Evolutionary conservation across 1,140 invertebrate species (phyloP).

Genomic region (Papilio helenus): DNA sequence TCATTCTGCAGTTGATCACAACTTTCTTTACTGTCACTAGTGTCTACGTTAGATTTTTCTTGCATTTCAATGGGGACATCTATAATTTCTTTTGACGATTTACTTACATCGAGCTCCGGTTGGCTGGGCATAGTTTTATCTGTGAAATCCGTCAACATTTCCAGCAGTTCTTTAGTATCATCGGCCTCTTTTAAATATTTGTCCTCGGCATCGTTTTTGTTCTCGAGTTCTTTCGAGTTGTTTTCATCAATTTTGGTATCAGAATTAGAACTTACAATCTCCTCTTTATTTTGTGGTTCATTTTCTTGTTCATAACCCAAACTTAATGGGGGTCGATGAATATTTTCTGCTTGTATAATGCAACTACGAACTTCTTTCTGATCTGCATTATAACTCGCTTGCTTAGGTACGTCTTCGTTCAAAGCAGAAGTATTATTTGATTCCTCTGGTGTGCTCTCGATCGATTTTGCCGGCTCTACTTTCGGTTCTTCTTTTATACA

Average conservation of each 20-base stretch:
- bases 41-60: conserved; percentile 40
- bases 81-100: conserved; percentile 43
- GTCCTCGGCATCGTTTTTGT: conserved; percentile 26
- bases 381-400: neutral
- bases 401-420: neutral
- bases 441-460: neutral
- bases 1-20: conserved; percentile 65
- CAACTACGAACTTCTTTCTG: conserved; percentile 10
- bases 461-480: neutral
- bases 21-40: conserved; percentile 60
- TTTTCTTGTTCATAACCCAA: conserved; percentile 34
- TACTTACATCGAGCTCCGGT: conserved; percentile 24
- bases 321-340: neutral
- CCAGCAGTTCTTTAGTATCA: conserved; percentile 65
- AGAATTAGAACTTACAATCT: conserved; percentile 48
- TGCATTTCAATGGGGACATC: conserved; percentile 25
- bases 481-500: neutral
- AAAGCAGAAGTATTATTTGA: neutral
- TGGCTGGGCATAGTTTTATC: conserved; percentile 33
- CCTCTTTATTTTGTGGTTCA: conserved; percentile 47
- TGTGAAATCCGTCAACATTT: conserved; percentile 68
- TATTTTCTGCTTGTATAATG: neutral
- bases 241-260: conserved; percentile 39
- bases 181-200: conserved; percentile 57
- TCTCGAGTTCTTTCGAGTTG: conserved; percentile 36